A percentile compares a stretch with the other conserved stretches of the same genome.
Conservation (phyloP, 2,113 vertebrate species). For the Dromaius novaehollandiae region DNA sequence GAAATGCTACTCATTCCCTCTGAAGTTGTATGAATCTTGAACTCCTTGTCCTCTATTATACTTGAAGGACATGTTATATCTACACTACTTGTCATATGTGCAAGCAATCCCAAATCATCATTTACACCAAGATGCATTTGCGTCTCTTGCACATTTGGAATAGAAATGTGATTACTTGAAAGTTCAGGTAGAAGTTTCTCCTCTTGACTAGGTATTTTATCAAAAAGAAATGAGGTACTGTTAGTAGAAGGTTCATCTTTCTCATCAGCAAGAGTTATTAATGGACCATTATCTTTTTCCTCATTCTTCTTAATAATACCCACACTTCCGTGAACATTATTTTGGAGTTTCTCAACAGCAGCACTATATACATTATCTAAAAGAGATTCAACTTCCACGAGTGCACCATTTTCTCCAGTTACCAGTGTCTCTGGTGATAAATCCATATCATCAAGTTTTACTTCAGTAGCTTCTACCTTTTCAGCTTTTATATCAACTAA, state of each 20-base stretch:
- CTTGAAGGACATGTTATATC: slow-evolving; percentile 84
- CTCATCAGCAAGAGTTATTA: slow-evolving; percentile 96
- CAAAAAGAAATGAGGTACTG: slow-evolving; percentile 83
- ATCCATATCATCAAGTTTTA: slow-evolving; percentile 97
- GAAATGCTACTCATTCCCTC: slow-evolving; percentile 80
- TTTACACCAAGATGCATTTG: slow-evolving; percentile 82
- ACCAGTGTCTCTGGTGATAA: slow-evolving; percentile 91
- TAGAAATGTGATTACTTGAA: slow-evolving; percentile 82
- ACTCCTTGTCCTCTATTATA: slow-evolving; percentile 88
- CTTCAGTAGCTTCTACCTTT: slow-evolving; percentile 98
- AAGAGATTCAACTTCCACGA: slow-evolving; percentile 93
- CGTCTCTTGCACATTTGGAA: slow-evolving; percentile 81
- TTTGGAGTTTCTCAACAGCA: slow-evolving; percentile 95
- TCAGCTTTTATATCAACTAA: slow-evolving; percentile 97
- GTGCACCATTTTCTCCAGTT: slow-evolving; percentile 85
- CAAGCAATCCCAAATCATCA: slow-evolving; percentile 88
- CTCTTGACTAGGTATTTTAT: slow-evolving; percentile 82
- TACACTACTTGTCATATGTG: slow-evolving; percentile 83
- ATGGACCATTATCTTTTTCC: slow-evolving; percentile 91
- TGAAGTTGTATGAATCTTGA: slow-evolving; percentile 85
- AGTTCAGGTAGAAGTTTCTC: slow-evolving; percentile 88
- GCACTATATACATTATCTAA: slow-evolving; percentile 95
- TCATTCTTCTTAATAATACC: slow-evolving; percentile 86
- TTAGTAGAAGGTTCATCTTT: slow-evolving; percentile 93
- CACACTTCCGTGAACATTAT: slow-evolving; percentile 83